Base-by-base conservation (phyloP, 2,797 vertebrate species). In the Pygocentrus nattereri region DNA sequence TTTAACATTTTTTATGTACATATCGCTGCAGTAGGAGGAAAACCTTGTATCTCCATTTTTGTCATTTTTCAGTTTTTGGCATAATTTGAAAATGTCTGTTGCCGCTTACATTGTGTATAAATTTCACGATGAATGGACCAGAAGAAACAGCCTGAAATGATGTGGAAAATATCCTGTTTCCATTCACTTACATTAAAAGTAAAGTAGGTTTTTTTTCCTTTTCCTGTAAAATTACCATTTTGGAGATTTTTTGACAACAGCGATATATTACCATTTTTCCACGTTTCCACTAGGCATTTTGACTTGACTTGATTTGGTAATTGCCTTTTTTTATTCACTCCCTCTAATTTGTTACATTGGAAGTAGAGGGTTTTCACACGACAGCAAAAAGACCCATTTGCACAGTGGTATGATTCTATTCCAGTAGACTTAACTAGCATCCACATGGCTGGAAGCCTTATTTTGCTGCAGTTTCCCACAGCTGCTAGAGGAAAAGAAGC, bases 401-500 rank as follows among this genome's bases (percentile, higher is more conserved):
- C 59, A 65, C 6, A 19, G 16, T 34, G 1, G 44, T 64, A 12
- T 16, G 8, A 73, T 72, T 41, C 21, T 8, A 4, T 34, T 62
- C 47, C 56, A 47, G 64, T 75, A 76, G 71, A 67, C 75, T 70
- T 52, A 61, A 27, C 68, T 76, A 71, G 65, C 58, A 64, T 19
- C 56, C 38, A 52, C 18, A 44, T 23, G 58, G 50, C 54, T 44
- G n/a, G 44, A 74, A 67, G 54, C 18, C 78, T 41, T 38, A 49
- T 81, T 75, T 69, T 58, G 27, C 64, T 61, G 56, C 54, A 81
- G 73, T 81, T 81, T 81, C 50, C 54, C 30, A 25, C 59, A 49
- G 27, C 73, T 49, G 30, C 56, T 50, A 18, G 62, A 81, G 80
- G 67, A 79, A 79, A 82, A 67, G 70, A 59, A 80, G 78, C 85